Conservation (phyloP, 1,140 invertebrate genomes). For the Riptortus pedestris region DNA sequence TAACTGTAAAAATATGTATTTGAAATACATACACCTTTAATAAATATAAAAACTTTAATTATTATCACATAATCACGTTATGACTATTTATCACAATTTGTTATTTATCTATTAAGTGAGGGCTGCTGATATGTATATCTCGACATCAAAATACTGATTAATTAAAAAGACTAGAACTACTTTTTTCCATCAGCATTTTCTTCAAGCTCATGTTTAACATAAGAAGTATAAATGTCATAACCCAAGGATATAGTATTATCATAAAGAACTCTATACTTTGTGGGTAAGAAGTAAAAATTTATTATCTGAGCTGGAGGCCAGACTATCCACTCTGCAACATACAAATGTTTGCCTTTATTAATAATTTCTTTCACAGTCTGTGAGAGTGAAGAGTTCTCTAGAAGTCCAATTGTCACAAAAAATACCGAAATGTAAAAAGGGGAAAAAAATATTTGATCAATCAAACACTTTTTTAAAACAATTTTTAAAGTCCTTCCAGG, state of each 20-base stretch:
- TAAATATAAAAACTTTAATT: too few relatives aligned
- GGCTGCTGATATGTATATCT: too few relatives aligned
- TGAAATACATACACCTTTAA: too few relatives aligned
- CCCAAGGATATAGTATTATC: constrained; percentile 82
- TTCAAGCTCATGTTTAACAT: constrained; percentile 58
- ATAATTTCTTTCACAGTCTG: constrained; percentile 62
- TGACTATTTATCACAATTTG: too few relatives aligned
- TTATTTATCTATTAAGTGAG: too few relatives aligned
- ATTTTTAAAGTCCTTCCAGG: constrained; percentile 55
- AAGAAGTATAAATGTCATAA: constrained; percentile 85
- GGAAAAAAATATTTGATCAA: constrained; percentile 82
- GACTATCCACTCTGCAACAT: constrained; percentile 67
- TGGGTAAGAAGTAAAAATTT: constrained; percentile 81
- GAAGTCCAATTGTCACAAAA: constrained; percentile 61
- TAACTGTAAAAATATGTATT: too few relatives aligned
- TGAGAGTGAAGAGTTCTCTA: constrained; percentile 52
- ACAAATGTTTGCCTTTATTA: constrained; percentile 66
- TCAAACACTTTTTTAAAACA: constrained; percentile 71
- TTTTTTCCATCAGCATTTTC: background rate
- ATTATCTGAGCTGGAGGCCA: constrained; percentile 74
- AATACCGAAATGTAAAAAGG: constrained; percentile 72
- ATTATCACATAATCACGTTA: too few relatives aligned
- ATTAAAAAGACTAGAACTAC: too few relatives aligned
- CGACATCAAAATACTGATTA: too few relatives aligned
- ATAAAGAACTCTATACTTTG: constrained; percentile 74